A percentile compares a stretch with the other conserved stretches of the same genome.
Conservation (phyloP, 1,140 invertebrate genomes). For the Bombus superbus region DNA sequence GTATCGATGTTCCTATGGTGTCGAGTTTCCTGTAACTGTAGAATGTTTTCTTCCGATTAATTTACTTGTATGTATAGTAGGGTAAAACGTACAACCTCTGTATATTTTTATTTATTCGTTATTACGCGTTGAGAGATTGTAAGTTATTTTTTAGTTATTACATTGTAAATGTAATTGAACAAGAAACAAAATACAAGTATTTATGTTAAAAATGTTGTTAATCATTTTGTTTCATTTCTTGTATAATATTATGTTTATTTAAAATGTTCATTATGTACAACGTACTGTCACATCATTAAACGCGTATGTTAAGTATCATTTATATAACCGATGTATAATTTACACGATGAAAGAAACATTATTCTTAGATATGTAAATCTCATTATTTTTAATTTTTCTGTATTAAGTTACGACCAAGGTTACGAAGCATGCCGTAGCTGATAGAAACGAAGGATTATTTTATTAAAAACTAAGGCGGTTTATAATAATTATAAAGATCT, state of each 20-base stretch:
- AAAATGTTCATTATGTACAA: no score
- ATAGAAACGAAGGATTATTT: neutral
- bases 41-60: constrained; percentile 13
- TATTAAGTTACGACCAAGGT: neutral
- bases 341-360: neutral
- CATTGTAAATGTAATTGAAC: constrained; percentile 21
- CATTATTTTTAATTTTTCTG: neutral
- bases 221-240: constrained; percentile 16
- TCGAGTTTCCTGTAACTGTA: constrained; percentile 5
- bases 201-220: constrained; percentile 44
- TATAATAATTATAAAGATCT: neutral
- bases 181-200: constrained; percentile 25
- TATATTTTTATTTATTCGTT: constrained; percentile 2
- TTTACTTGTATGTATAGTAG: neutral
- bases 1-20: constrained; percentile 26
- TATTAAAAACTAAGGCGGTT: no score
- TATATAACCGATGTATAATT: neutral
- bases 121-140: neutral
- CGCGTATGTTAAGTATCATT: neutral
- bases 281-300: neutral
- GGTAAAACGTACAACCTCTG: neutral
- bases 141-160: constrained; percentile 21
- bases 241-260: neutral
- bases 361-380: neutral
- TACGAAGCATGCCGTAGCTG: neutral